Evolutionary conservation across 2,888 invertebrate genomes (phyloP), one percentile per base, ranked within the genome.

Genomic region (Eudemis profundana): DNA sequence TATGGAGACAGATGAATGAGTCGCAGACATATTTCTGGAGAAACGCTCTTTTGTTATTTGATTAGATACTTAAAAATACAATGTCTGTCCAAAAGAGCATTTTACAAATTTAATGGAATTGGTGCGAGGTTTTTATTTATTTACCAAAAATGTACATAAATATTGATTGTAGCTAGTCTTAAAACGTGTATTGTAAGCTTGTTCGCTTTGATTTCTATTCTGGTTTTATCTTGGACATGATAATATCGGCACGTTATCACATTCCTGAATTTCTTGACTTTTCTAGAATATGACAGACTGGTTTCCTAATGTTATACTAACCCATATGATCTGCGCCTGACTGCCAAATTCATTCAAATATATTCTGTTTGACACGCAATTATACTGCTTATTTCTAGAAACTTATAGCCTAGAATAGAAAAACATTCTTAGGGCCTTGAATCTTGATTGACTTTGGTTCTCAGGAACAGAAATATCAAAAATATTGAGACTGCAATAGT

Each of bases 81-180:
- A 66, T 42, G 54, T 66, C 66, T 66, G 66, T 61, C 66, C 66
- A 66, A 61, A 40, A 29, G 44, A 59, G 66, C 66, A 54, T 61
- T 66, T 50, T 63, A 56, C 66, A 62, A 33, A 44, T 54, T 47
- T 49, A 62, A 59, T 67, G 14, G 47, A 67, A 68, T 65, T 68
- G 72, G 72, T 71, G 73, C 70, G 70, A 72, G 71, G 72, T 72
- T 73, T 71, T 61, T 67, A 56, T 68, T 66, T 60, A 67, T 74
- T 82, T 84, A 85, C 86, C 86, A 86, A 86, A 86, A 85, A 83
- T 85, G 83, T 86, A 85, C 77, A 86, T 85, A 85, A 75, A 79
- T 72, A 77, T 76, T 76, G 74, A 70, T 76, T 77, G 76, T 80
- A 82, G 74, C 83, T 86, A 86, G 86, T 85, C 80, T 74, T 75